Percentiles rank a stretch among this genome's conserved stretches.
phyloP scores from a whole-genome alignment of 2,113 vertebrate species.

The Eulemur rufifrons region DNA sequence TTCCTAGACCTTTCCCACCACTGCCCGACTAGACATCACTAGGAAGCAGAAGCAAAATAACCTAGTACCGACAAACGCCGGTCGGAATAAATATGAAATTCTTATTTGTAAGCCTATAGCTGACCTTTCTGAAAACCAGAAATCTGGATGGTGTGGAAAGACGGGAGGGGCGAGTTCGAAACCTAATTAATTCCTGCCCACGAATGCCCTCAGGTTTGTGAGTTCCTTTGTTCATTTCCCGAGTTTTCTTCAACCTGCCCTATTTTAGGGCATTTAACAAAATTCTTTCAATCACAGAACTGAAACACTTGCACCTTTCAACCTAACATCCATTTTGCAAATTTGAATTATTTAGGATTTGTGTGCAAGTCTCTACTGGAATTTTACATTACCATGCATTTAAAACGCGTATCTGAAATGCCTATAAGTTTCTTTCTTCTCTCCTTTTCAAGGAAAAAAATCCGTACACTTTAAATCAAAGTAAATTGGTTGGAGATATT shows the following conservation, averaged over 20 bases:
- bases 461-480: neutral
- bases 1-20: no score
- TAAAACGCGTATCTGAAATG: no score
- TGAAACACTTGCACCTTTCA: neutral
- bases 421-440: rapidly evolving
- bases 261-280: neutral
- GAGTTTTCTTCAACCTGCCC: neutral
- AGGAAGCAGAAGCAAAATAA: no score
- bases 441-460: neutral
- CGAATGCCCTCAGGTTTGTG: rapidly evolving
- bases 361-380: rapidly evolving
- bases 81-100: no score
- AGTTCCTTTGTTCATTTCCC: rapidly evolving
- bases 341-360: neutral
- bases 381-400: rapidly evolving
- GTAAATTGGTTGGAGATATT: no score
- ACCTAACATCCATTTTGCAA: no score
- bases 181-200: neutral
- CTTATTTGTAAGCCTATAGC: no score
- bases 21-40: no score
- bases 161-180: no score
- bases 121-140: no score
- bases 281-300: rapidly evolving
- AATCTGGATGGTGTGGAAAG: no score
- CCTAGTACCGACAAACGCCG: no score